Evolutionary conservation across 2,113 vertebrate species (phyloP), one percentile per base, ranked within the genome.

Genomic region (Murina feae): DNA sequence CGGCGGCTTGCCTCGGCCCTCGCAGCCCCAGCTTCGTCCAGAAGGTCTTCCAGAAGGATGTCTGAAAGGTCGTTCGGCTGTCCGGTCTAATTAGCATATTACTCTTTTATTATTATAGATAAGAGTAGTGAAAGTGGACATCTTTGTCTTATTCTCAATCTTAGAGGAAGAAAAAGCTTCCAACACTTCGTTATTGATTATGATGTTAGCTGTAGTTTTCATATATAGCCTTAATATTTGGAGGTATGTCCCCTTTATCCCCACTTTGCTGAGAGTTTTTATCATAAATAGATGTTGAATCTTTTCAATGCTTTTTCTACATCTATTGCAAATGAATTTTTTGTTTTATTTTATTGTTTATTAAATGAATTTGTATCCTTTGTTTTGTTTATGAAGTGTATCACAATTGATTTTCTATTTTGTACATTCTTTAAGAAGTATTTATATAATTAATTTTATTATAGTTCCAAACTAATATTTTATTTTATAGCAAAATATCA

Each of bases 361-460:
- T 44, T 10, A 44, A 44, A 44, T 44, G 44, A 44, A 44, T 44
- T 42, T 72, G 25, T 39, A 66, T 66, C 6, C 32, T 66, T 21
- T 25, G 2, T 49, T 75, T 75, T 47, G 42, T 75, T 75, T 75
- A 49, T 75, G 44, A 49, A 30, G 28, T 75, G 30, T 75, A 49
- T 75, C 72, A 49, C 16, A 30, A 75, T 32, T 74, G 25, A 74
- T 74, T 75, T 75, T 75, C 72, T 86, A 78, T 86, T 86, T 95
- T 28, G 75, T 83, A 28, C 80, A 42, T 79, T 76, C 9, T 93
- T 92, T 76, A 84, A 42, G 88, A 72, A 87, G 1, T 18, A 75
- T 69, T 93, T 88, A 58, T 81, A 13, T 85, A 81, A 71, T 66
- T 85, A 80, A 69, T 92, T 96, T 83, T 32, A 72, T 96, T 92